phyloP scores from a whole-genome alignment of 2,888 invertebrate genomes.

The Protodeltote pygarga region DNA sequence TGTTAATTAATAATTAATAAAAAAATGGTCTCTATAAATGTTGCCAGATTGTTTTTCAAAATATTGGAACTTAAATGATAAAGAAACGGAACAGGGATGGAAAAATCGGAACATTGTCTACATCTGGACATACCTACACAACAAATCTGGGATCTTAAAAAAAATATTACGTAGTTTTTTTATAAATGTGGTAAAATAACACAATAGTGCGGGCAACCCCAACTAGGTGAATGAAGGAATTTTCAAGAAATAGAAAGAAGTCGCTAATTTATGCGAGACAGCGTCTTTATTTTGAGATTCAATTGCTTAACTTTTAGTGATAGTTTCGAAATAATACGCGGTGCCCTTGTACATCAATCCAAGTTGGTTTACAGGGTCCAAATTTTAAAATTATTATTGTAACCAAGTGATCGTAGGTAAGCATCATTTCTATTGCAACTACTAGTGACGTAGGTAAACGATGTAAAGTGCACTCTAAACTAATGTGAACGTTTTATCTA shows the following conservation, averaged over 20 bases:
- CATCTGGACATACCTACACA: no score
- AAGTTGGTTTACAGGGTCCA: conserved; percentile 54
- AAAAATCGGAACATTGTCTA: no score
- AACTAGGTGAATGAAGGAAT: conserved; percentile 72
- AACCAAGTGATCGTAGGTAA: conserved; percentile 68
- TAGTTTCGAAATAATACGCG: conserved; percentile 71
- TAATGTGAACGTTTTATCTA: conserved; percentile 32
- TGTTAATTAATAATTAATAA: no score
- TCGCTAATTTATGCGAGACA: conserved; percentile 81
- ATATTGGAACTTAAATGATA: no score
- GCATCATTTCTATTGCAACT: conserved; percentile 79
- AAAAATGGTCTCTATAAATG: no score
- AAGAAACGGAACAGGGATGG: no score
- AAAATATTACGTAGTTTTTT: no score
- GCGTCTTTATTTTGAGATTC: conserved; percentile 83
- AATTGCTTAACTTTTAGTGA: conserved; percentile 74
- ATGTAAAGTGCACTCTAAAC: conserved; percentile 63
- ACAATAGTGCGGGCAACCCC: conserved; percentile 50
- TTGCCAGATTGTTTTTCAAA: no score
- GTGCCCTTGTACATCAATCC: conserved; percentile 67
- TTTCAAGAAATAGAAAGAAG: conserved; percentile 81
- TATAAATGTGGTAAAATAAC: conserved; percentile 6
- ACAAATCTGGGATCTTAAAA: no score
- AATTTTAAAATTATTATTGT: conserved; percentile 56
- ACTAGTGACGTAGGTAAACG: conserved; percentile 79